phyloP scores from a whole-genome alignment of 2,888 invertebrate genomes.

The Catocala fraxini region DNA sequence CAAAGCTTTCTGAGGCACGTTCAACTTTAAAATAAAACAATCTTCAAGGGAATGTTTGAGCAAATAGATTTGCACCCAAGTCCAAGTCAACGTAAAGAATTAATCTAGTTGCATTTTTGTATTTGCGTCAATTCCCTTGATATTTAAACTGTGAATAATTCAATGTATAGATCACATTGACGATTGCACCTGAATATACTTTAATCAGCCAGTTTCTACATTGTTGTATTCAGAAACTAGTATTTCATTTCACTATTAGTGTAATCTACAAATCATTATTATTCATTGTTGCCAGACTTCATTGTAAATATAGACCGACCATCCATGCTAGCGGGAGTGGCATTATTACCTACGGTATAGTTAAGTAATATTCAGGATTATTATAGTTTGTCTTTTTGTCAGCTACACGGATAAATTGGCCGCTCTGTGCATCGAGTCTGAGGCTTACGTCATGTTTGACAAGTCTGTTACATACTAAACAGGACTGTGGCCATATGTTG shows the following conservation, averaged over 20 bases:
- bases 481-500: not conserved
- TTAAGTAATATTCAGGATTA: too few relatives aligned
- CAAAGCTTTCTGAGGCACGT: constrained; percentile 42
- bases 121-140: too few relatives aligned
- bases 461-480: constrained; percentile 2
- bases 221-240: too few relatives aligned
- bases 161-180: too few relatives aligned
- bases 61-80: not conserved
- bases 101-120: too few relatives aligned
- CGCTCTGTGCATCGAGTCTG: not conserved
- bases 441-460: constrained; percentile 40
- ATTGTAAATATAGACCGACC: not conserved
- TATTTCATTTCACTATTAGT: not conserved
- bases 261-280: not conserved
- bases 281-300: not conserved
- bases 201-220: too few relatives aligned
- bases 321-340: too few relatives aligned
- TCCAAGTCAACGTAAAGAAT: too few relatives aligned
- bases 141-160: too few relatives aligned
- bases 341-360: too few relatives aligned
- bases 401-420: not conserved
- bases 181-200: too few relatives aligned
- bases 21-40: constrained; percentile 40
- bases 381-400: not conserved
- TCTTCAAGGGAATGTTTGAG: constrained; percentile 11